Evolutionary conservation across 2,113 vertebrate genomes (phyloP), one percentile per base, ranked within the genome.

Genomic region (Hippoglossus stenolepis): DNA sequence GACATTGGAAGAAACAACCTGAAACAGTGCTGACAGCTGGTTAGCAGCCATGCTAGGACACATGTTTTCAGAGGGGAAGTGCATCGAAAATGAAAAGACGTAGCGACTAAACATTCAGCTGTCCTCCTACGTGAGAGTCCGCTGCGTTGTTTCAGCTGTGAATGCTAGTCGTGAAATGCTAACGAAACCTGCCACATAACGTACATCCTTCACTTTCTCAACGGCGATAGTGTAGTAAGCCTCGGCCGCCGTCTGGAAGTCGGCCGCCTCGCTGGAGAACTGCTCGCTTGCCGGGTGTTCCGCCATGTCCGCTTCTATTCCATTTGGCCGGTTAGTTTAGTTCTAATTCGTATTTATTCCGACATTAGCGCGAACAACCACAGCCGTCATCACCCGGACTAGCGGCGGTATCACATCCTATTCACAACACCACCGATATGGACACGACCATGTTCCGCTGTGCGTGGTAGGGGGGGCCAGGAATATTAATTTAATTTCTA

Each of bases 121-220:
- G 38, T 61, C 75, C 45, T 15, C 1, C 3, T 5, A 35, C 11
- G 24, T 56, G 75, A 73, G 54, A 86, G 20, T 15, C 71, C 9
- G 64, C 60, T 83, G 57, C 51, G 31, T 75, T 64, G 14, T n/a
- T 18, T 75, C 38, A 75, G 67, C 68, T 60, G 59, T 49, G 54
- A 13, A 10, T 17, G 87, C 85, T 91, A 90, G 73, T 62, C 56
- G 54, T 53, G 23, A 70, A 75, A 90, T 90, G 91, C 90, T 93
- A 90, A 88, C 76, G 38, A 80, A 85, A 86, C 81, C 79, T 91
- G 84, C 70, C 87, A 90, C 93, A 90, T 83, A 85, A 91, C 92
- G 28, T 83, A 95, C 95, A 94, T 94, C 92, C 83, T 92, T 95
- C 73, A 95, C 93, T 90, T 87, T 94, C 88, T 95, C 93, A 87